These are phyloP conservation scores for Leontopithecus rosalia DNA, from an alignment of 2,797 vertebrate species.

Conservation along the genomic window DNA sequence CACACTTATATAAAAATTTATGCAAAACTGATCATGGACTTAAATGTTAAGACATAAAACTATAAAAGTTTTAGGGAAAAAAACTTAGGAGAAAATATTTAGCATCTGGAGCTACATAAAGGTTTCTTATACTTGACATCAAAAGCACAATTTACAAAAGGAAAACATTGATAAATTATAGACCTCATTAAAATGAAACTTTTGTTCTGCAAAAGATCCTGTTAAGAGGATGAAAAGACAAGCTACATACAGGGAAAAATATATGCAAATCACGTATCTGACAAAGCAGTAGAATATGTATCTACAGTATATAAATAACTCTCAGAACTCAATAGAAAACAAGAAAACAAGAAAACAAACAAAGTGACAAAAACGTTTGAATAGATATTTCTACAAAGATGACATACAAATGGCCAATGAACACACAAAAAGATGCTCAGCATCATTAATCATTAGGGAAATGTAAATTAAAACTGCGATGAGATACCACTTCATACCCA, in stretches of 20 bases:
- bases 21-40: background rate
- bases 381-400: background rate
- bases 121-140: background rate
- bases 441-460: background rate
- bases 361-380: background rate
- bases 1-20: background rate
- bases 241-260: background rate
- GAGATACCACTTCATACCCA: background rate
- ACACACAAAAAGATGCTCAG: background rate
- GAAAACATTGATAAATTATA: background rate
- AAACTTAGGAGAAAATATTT: background rate
- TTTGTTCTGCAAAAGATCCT: background rate
- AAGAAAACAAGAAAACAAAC: background rate
- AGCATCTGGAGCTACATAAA: background rate
- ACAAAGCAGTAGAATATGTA: background rate
- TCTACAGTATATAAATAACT: background rate
- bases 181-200: background rate
- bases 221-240: constrained; percentile 28
- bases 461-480: background rate
- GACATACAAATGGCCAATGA: background rate
- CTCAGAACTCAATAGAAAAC: background rate
- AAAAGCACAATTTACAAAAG: constrained; percentile 30
- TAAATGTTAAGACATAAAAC: background rate
- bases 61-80: background rate
- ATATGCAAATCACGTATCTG: background rate